phyloP scores from a whole-genome alignment of 2,797 vertebrate species.

The Hyperoplus immaculatus region DNA sequence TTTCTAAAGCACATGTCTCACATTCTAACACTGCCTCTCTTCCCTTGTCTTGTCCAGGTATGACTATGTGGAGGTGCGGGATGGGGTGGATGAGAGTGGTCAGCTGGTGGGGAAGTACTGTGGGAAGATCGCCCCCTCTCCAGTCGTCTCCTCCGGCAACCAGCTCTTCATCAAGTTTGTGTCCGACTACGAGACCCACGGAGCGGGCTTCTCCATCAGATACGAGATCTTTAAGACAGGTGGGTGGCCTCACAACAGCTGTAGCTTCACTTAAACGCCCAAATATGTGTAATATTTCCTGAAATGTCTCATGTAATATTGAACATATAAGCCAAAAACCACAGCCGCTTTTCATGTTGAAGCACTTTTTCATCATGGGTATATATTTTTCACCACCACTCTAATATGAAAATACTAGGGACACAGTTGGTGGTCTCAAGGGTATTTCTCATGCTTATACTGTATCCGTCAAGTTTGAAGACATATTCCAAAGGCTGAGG shows the following conservation, averaged over 20 bases:
- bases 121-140: constrained; percentile 97
- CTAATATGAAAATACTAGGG: not conserved
- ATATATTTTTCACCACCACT: not conserved
- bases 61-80: constrained; percentile 97
- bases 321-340: not conserved
- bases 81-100: constrained; percentile 92
- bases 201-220: constrained; percentile 98
- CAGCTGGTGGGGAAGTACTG: constrained; percentile 96
- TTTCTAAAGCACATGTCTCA: not conserved
- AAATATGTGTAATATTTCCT: not conserved
- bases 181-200: constrained; percentile 98
- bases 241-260: constrained; percentile 69
- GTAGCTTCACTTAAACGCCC: not conserved
- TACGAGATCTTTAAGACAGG: constrained; percentile 98
- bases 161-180: constrained; percentile 98
- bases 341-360: not conserved
- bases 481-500: not conserved
- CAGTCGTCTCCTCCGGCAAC: constrained; percentile 93
- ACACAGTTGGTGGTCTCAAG: not conserved
- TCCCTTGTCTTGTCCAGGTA: constrained; percentile 86
- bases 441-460: not conserved
- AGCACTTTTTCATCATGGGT: not conserved
- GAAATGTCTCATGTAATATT: not conserved
- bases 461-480: not conserved
- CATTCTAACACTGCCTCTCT: constrained; percentile 1